Base-by-base conservation (phyloP, 2,113 vertebrate genomes). In the Saguinus imperator region DNA sequence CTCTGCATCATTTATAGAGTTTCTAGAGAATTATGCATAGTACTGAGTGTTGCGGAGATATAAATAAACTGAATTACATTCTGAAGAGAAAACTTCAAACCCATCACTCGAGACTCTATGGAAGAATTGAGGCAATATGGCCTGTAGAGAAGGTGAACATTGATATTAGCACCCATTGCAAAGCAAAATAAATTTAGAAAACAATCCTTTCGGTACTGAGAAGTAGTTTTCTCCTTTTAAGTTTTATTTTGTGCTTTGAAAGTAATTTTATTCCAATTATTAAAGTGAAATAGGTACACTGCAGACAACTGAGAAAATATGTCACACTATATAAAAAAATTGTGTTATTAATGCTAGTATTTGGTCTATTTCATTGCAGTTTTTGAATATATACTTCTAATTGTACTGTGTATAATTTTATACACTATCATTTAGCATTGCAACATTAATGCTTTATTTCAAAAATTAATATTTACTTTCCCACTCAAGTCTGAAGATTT, bases 1-100 rank as follows among this genome's bases (percentile, higher is more conserved):
- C 8, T 58, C 48, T 83, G 52, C 20, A 55, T 21, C 32, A 80
- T 94, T 92, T 87, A 55, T 6, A 57, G 70, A 48, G 92, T 94
- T 96, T n/a, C 50, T 73, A 92, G 80, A 95, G 52, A 97, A 96
- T 84, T 87, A 79, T 43, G n/a, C 20, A 87, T 50, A 95, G 72
- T 50, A 43, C 37, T 68, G 27, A 86, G 13, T 73, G 12, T 4
- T 66, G 18, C 17, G 87, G 37, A 81, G 80, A 91, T 75, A 94
- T 27, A 94, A 87, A 80, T 87, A 89, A 91, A 89, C 57, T 13
- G 43, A 87, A 92, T 52, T 73, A 32, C 16, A 77, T 80, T 86
- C 92, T 72, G 29, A 92, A 89, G 5, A 58, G 35, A 91, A 43
- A 40, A 85, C 68, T 58, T 87, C 79, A 89, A 64, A 91, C 50